Evolutionary conservation across 2,888 invertebrate species (phyloP).

Genomic region (Lithophane ornitopus): DNA sequence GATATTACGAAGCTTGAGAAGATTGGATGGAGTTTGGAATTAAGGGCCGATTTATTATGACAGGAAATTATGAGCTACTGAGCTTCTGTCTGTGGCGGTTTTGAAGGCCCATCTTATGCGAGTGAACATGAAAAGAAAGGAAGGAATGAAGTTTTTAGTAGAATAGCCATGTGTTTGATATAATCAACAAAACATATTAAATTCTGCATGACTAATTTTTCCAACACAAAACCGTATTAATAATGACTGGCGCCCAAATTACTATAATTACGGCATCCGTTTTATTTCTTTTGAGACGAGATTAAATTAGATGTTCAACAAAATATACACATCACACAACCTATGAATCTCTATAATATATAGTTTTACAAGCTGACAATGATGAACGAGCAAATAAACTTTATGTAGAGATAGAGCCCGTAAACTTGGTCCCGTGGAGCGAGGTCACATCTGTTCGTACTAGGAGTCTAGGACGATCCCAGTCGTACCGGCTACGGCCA

Average conservation of each 20-base stretch:
- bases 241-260: conserved; percentile 20
- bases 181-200: neutral
- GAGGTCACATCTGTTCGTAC: conserved; percentile 57
- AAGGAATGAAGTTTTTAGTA: no score
- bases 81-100: conserved; percentile 26
- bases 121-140: neutral
- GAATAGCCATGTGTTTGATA: neutral
- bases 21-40: conserved; percentile 32
- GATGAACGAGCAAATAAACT: conserved; percentile 60
- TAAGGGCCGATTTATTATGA: conserved; percentile 33
- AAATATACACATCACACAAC: conserved; percentile 49
- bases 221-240: conserved; percentile 8
- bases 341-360: conserved; percentile 52
- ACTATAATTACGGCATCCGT: conserved; percentile 41
- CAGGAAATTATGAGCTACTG: conserved; percentile 33
- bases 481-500: conserved; percentile 34
- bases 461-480: conserved; percentile 30
- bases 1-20: conserved; percentile 28
- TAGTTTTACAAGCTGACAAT: conserved; percentile 50
- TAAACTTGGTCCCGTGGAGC: conserved; percentile 54
- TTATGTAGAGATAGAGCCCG: conserved; percentile 52
- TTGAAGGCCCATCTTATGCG: neutral
- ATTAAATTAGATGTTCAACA: conserved; percentile 42
- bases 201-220: conserved; percentile 5
- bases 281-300: conserved; percentile 37